These are phyloP conservation scores for Pandemis corylana DNA, from an alignment of 2,888 invertebrate species.

Conservation along the genomic window DNA sequence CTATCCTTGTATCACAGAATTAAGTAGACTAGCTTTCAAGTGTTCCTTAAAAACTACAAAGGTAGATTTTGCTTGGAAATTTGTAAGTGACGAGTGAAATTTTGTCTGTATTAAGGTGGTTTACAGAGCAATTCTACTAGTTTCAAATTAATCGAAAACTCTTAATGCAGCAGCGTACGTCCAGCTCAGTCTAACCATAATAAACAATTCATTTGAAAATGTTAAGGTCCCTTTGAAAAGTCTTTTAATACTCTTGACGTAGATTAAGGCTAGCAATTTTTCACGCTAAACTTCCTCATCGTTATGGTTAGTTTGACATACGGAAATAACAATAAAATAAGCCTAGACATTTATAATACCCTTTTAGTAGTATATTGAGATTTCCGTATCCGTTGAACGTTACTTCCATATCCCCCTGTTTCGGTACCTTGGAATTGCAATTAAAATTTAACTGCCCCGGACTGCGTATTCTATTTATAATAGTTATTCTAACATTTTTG, in stretches of 20 bases:
- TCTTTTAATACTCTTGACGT: too few species aligned
- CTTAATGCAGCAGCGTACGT: neutral
- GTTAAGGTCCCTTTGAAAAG: too few species aligned
- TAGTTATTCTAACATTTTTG: too few species aligned
- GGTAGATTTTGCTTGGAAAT: too few species aligned
- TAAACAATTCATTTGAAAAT: neutral
- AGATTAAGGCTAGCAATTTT: neutral
- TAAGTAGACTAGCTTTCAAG: too few species aligned
- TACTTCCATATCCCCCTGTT: slow-evolving; percentile 6
- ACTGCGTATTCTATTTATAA: neutral
- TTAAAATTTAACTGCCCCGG: neutral
- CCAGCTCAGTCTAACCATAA: neutral
- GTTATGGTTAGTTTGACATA: neutral
- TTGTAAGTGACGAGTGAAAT: too few species aligned
- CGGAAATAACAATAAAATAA: neutral
- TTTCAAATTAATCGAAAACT: neutral
- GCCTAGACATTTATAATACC: neutral
- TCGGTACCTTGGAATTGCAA: neutral
- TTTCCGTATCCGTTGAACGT: neutral
- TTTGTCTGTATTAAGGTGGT: too few species aligned
- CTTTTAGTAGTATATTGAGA: neutral
- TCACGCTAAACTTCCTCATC: neutral
- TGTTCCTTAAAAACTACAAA: too few species aligned
- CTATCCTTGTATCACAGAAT: neutral
- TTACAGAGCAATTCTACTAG: neutral